Evolutionary conservation across 2,888 invertebrate genomes (phyloP).

Genomic region (Augochlorella aurata): DNA sequence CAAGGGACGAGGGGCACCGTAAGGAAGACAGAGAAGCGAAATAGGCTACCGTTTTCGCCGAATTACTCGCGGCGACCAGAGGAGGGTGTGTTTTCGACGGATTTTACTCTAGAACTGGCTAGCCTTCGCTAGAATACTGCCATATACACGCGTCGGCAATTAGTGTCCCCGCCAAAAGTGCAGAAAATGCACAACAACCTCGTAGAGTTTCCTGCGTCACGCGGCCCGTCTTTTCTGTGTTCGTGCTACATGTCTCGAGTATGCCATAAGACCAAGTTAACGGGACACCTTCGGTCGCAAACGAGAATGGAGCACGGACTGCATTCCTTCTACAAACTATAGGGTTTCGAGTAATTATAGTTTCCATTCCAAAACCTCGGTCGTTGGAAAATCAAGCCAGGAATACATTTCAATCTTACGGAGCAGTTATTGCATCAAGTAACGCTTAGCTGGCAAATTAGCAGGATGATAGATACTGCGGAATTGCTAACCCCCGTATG

Average conservation of each 20-base stretch:
- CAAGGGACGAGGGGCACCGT: background rate
- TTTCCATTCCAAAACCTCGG: background rate
- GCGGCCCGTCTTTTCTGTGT: constrained; percentile 10
- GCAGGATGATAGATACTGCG: background rate
- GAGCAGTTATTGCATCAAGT: background rate
- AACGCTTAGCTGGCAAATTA: background rate
- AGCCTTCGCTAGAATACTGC: constrained; percentile 30
- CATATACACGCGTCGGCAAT: constrained; percentile 41
- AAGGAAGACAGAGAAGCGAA: background rate
- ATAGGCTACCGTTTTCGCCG: constrained; percentile 2
- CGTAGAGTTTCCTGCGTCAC: constrained; percentile 34
- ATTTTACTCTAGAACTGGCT: constrained; percentile 60
- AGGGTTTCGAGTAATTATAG: constrained; percentile 8
- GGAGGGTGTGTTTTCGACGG: constrained; percentile 30
- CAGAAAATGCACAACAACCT: constrained; percentile 52
- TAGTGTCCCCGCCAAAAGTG: constrained; percentile 58
- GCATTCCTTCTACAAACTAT: constrained; percentile 49
- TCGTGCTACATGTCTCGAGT: constrained; percentile 20
- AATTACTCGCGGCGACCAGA: constrained; percentile 7
- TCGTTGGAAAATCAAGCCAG: background rate
- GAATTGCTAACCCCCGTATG: background rate
- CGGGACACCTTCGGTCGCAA: constrained; percentile 47
- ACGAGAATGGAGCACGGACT: constrained; percentile 31
- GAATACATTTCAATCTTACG: background rate
- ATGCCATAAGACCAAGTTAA: constrained; percentile 35